Conservation (phyloP, 1,140 invertebrate genomes). For the Panulirus ornatus region DNA sequence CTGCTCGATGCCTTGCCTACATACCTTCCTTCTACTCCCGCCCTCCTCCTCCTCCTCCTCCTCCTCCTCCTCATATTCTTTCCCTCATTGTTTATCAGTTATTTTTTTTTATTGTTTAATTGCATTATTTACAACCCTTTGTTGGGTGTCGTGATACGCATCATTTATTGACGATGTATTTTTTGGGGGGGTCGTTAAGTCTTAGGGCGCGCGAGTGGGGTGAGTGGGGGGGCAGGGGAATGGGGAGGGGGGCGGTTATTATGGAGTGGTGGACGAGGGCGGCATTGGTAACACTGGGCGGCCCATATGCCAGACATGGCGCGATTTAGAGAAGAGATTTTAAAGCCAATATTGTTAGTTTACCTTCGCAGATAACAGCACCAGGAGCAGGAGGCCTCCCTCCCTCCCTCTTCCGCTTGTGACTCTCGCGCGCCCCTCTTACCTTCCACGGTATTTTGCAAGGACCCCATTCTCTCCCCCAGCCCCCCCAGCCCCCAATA, state of each 20-base stretch:
- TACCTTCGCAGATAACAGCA: slow-evolving; percentile 46
- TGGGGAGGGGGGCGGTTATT: not conserved
- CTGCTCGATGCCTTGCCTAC: not conserved
- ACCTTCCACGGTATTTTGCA: not conserved
- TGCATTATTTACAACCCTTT: no score
- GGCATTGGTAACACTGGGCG: slow-evolving; percentile 44
- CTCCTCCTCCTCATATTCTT: not conserved
- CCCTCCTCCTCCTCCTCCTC: not conserved
- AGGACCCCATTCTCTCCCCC: not conserved
- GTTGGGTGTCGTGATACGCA: no score
- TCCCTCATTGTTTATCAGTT: not conserved
- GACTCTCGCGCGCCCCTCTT: not conserved
- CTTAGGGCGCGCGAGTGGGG: no score
- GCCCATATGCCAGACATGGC: slow-evolving; percentile 48
- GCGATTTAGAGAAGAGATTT: slow-evolving; percentile 53
- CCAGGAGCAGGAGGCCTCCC: not conserved
- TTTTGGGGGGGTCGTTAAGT: no score
- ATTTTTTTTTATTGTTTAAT: not conserved
- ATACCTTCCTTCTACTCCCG: not conserved
- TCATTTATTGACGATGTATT: no score
- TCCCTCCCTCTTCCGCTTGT: slow-evolving; percentile 11
- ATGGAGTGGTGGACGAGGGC: no score
- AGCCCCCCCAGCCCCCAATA: not conserved
- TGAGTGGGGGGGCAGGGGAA: not conserved
- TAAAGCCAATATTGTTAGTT: slow-evolving; percentile 60